Conservation (phyloP, 2,797 vertebrate species). For the Galagoides demidoff region DNA sequence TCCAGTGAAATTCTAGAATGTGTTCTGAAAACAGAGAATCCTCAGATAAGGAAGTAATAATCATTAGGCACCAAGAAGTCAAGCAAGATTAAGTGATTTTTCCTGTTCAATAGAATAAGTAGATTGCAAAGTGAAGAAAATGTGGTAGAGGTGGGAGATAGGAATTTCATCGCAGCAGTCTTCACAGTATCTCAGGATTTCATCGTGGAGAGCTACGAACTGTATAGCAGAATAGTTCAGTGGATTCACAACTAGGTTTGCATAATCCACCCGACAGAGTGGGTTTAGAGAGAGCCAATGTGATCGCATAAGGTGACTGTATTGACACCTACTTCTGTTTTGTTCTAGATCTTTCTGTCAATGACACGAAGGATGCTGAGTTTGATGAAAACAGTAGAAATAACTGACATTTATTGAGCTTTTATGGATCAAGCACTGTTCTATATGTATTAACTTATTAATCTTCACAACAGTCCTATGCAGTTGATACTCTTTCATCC, state of each 20-base stretch:
- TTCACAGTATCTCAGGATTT: background rate
- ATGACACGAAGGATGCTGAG: background rate
- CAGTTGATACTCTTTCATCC: background rate
- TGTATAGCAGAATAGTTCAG: background rate
- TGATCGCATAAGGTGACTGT: background rate
- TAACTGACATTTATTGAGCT: background rate
- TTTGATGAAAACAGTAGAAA: slow-evolving; percentile 12
- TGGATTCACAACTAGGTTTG: background rate
- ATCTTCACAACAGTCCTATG: background rate
- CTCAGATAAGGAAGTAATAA: background rate
- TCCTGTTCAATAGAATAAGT: background rate
- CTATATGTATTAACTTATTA: background rate
- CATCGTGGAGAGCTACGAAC: background rate
- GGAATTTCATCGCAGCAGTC: background rate
- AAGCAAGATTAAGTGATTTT: slow-evolving; percentile 28
- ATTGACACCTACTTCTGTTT: background rate
- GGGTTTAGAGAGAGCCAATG: background rate
- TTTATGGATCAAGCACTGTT: background rate
- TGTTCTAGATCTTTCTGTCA: background rate
- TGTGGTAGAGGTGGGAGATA: too few relatives aligned
- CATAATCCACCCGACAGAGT: background rate
- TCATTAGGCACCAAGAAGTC: background rate
- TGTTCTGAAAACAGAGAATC: background rate
- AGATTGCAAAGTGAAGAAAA: background rate
- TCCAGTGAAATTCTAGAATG: background rate